Percentiles rank a stretch among this genome's conserved stretches.
Conservation (phyloP, 2,797 vertebrate species). For the Picus viridis region DNA sequence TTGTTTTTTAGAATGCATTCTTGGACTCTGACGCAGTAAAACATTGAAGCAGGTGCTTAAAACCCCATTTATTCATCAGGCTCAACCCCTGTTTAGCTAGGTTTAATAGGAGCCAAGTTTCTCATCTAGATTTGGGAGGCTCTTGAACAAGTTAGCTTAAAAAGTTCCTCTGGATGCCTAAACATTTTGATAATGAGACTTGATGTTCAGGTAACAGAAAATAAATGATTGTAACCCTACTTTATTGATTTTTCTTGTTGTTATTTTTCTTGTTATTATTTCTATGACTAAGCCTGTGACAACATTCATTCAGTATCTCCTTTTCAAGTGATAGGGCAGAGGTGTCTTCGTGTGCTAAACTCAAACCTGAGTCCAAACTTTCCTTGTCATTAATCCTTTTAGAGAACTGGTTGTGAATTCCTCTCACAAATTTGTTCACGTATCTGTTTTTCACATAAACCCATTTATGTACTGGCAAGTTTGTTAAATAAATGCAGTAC, state of each 20-base stretch:
- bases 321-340: background rate
- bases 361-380: background rate
- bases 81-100: background rate
- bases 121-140: background rate
- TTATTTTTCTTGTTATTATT: background rate
- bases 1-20: slow-evolving; percentile 36
- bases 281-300: background rate
- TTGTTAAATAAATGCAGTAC: slow-evolving; percentile 21
- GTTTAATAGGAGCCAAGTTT: background rate
- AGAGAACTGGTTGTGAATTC: background rate
- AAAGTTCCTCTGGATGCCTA: background rate
- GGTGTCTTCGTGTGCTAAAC: background rate
- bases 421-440: slow-evolving; percentile 24
- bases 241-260: background rate
- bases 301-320: background rate
- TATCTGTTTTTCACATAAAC: slow-evolving; percentile 21
- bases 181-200: background rate
- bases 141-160: slow-evolving; percentile 4
- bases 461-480: background rate
- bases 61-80: background rate
- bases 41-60: slow-evolving; percentile 30
- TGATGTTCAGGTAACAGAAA: background rate
- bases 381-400: background rate
- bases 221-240: background rate
- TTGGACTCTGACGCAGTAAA: slow-evolving; percentile 34